phyloP scores from a whole-genome alignment of 1,140 invertebrate species.

The Gonioctena quinquepunctata region DNA sequence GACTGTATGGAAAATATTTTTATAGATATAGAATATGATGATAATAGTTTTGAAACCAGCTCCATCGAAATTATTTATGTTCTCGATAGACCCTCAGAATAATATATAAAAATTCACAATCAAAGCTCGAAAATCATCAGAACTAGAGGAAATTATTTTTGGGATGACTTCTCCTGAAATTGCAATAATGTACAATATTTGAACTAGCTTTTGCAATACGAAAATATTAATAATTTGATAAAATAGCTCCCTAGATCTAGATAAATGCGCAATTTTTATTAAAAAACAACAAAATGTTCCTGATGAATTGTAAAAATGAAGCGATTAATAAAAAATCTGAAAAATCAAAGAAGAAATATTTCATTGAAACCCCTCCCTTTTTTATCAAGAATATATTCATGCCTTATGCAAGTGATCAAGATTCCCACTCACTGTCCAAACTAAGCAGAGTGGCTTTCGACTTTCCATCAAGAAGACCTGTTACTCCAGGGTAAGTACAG shows the following conservation, averaged over 20 bases:
- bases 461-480: too few relatives aligned
- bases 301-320: slow-evolving; percentile 34
- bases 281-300: slow-evolving; percentile 34
- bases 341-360: too few relatives aligned
- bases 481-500: too few relatives aligned
- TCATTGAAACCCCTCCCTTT: too few relatives aligned
- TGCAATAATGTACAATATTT: slow-evolving; percentile 23
- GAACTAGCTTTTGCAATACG: slow-evolving; percentile 31
- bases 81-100: not conserved
- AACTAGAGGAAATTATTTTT: not conserved
- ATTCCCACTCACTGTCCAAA: too few relatives aligned
- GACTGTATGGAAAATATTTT: not conserved
- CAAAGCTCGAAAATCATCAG: not conserved
- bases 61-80: not conserved
- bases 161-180: not conserved
- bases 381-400: too few relatives aligned
- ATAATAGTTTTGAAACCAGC: too few relatives aligned
- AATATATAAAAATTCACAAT: not conserved
- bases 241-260: slow-evolving; percentile 32
- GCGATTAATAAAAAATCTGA: slow-evolving; percentile 34
- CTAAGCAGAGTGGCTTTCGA: too few relatives aligned
- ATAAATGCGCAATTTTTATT: slow-evolving; percentile 32
- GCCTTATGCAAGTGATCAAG: too few relatives aligned
- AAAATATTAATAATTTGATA: slow-evolving; percentile 26
- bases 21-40: too few relatives aligned